Evolutionary conservation across 2,888 invertebrate species (phyloP), one percentile per base, ranked within the genome.

Genomic region (Disparrhopalites patrizii): DNA sequence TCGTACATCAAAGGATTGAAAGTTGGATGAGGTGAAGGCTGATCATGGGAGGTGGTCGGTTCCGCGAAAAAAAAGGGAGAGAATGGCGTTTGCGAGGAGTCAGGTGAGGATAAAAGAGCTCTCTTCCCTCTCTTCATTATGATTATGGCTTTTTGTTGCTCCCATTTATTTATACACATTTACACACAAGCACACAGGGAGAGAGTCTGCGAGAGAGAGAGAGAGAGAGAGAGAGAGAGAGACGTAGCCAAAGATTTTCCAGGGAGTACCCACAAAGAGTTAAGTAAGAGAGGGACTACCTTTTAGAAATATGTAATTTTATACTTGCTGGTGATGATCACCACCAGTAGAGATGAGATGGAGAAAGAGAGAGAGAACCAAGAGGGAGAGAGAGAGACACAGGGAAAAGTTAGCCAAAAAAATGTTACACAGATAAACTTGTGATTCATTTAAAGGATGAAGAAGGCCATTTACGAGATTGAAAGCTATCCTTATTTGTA

Each of bases 401-500:
- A 47, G 20, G 18, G 47, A 20, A 47, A 47, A 47, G 47, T 47
- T 47, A 47, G 47, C 47, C 23, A 47, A 47, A 40, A 28, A 56
- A 56, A 56, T 36, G 25, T 28, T 33, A 5, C 56, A 20, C 36
- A n/a, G 20, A 23, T 20, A 10, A 47, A n/a, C 47, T 23, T 20
- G n/a, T n/a, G 47, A 47, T 18, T 47, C 47, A 47, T 47, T 47
- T 8, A 47, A 47, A 23, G 25, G 20, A 25, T 23, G 20, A 47
- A 5, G 47, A 8, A 30, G 31, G 62, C 56, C 64, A 64, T 64
- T 64, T 64, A 64, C 30, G 40, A 64, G 64, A 64, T 64, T 64
- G 64, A 64, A 64, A 64, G 33, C 30, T 27, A 55, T 63, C 63
- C 63, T 47, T 64, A 64, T 64, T 64, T 61, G 51, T 52, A 56